Conservation (phyloP, 2,113 vertebrate species). For the Nipponia nippon region DNA sequence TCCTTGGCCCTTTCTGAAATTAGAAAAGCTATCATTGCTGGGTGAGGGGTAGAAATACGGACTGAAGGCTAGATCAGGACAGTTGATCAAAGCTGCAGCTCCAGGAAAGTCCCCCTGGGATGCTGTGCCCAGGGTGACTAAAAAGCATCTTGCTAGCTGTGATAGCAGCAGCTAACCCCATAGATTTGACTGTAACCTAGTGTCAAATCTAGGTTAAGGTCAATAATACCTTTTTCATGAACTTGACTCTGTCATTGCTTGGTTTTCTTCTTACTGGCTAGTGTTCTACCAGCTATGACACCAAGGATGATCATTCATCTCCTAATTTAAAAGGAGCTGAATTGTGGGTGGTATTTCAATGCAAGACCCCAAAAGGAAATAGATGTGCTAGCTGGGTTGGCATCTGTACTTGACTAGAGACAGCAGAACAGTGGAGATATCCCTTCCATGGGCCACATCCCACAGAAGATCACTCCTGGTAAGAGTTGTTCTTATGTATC, state of each 20-base stretch:
- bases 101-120: background rate
- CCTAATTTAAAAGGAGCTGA: background rate
- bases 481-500: accelerated
- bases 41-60: background rate
- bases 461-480: background rate
- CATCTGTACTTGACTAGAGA: background rate
- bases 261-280: background rate
- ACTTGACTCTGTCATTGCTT: background rate
- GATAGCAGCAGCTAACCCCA: background rate
- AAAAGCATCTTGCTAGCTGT: background rate
- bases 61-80: background rate
- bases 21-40: background rate
- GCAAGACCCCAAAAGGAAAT: background rate
- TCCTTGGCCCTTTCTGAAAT: background rate
- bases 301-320: background rate
- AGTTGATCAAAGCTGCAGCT: background rate
- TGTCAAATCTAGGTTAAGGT: background rate
- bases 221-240: background rate
- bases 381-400: background rate
- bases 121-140: background rate
- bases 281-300: background rate
- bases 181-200: background rate
- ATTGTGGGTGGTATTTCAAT: background rate
- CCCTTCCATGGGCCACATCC: background rate
- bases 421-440: background rate